Evolutionary conservation across 92 coral and sea anemone genomes (phyloP).

Genomic region (Porites divaricata): DNA sequence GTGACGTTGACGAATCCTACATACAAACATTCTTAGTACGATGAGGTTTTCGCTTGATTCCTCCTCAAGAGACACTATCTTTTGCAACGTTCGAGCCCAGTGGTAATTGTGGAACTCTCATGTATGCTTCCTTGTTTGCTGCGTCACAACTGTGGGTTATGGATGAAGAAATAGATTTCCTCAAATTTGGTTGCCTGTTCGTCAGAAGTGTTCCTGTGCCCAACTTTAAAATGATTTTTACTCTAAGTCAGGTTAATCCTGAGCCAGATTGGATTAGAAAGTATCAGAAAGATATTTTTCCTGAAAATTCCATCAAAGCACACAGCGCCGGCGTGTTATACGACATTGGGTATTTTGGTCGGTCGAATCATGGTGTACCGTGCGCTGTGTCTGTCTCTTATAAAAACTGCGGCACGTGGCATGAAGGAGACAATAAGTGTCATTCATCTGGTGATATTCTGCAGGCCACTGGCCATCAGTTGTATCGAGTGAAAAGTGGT

Average conservation of each 20-base stretch:
- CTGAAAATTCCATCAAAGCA: no score
- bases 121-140: constrained; percentile 3
- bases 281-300: no score
- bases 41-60: not conserved
- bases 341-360: no score
- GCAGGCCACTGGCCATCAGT: not conserved
- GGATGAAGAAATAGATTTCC: not conserved
- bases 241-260: not conserved
- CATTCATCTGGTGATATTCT: not conserved
- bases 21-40: not conserved
- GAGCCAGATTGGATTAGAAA: not conserved
- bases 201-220: not conserved
- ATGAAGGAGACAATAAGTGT: no score
- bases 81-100: no score
- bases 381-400: not conserved
- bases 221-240: no score
- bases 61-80: not conserved
- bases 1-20: not conserved
- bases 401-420: no score
- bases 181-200: constrained; percentile 3
- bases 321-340: no score
- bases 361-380: not conserved
- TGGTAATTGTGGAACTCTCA: no score
- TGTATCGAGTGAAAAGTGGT: not conserved
- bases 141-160: not conserved